Base-by-base conservation (phyloP, 2,888 invertebrate species). In the Euplexia lucipara region DNA sequence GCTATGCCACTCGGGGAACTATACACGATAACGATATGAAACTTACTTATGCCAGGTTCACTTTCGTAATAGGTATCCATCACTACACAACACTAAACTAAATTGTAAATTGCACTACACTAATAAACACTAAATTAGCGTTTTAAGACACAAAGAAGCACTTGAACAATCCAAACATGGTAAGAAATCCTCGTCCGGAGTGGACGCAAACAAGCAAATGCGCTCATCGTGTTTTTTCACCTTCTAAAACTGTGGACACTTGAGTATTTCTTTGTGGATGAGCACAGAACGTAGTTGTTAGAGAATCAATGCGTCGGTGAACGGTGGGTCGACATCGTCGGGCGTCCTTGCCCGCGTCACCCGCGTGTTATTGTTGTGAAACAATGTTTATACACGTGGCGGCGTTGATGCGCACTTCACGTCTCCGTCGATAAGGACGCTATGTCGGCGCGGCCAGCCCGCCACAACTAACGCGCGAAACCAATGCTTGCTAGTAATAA, bases 341-440 rank as follows among this genome's bases (percentile, higher is more conserved):
- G 70, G 88, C 90, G 92, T 92, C 91, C 91, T 92, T 91, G 92
- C 85, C 85, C 86, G 87, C 88, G 88, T 88, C 91, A 88, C 86
- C 87, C 90, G 89, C 89, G 89, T 94, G 93, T 92, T 92, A 89
- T 94, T 93, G 92, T 94, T 93, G 93, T 93, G 93, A 93, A 91
- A 93, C 92, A 92, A 90, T 94, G 93, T 94, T 93, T 92, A 91
- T 91, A 93, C 94, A 95, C 95, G 95, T 94, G 94, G 92, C 90
- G 86, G 73, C 87, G 88, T 89, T 89, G 90, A 91, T 90, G 90
- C 90, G 91, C 88, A 88, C 89, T 89, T 87, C 86, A 84, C 84
- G 86, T 86, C 86, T 84, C 85, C 86, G 85, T 83, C 92, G 92
- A 91, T 92, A 92, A 91, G 90, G 89, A 89, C 88, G 88, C 86